Evolutionary conservation across 2,797 vertebrate genomes (phyloP).

Genomic region (Furcifer pardalis): DNA sequence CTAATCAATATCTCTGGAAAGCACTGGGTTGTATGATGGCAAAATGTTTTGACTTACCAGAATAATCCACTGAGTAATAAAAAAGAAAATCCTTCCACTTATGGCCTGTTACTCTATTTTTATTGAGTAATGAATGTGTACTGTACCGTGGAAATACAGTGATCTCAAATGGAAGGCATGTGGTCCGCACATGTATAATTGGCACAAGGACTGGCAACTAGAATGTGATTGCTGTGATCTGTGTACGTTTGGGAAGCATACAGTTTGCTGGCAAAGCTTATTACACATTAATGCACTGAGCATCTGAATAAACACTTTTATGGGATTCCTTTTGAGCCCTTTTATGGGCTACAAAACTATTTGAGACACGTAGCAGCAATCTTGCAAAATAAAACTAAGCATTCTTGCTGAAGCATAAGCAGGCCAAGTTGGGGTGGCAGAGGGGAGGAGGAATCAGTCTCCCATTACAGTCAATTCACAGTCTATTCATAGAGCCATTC

Average conservation of each 20-base stretch:
- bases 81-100: not conserved
- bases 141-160: not conserved
- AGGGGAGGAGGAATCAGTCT: not conserved
- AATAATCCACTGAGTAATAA: not conserved
- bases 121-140: not conserved
- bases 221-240: not conserved
- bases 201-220: not conserved
- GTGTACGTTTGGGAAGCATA: not conserved
- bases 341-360: not conserved
- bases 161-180: not conserved
- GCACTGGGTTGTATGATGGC: not conserved
- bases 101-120: not conserved
- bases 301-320: not conserved
- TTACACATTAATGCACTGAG: not conserved
- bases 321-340: constrained; percentile 20
- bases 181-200: not conserved
- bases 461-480: constrained; percentile 36
- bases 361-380: not conserved
- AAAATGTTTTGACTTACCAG: not conserved
- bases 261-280: not conserved
- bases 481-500: constrained; percentile 46
- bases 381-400: not conserved
- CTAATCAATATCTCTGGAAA: not conserved
- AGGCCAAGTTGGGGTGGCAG: not conserved
- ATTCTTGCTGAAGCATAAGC: constrained; percentile 20